A percentile compares a stretch with the other conserved stretches of the same genome.
These are phyloP conservation scores for Carcharodon carcharias DNA, from an alignment of 2,797 vertebrate genomes.

Conservation along the genomic window DNA sequence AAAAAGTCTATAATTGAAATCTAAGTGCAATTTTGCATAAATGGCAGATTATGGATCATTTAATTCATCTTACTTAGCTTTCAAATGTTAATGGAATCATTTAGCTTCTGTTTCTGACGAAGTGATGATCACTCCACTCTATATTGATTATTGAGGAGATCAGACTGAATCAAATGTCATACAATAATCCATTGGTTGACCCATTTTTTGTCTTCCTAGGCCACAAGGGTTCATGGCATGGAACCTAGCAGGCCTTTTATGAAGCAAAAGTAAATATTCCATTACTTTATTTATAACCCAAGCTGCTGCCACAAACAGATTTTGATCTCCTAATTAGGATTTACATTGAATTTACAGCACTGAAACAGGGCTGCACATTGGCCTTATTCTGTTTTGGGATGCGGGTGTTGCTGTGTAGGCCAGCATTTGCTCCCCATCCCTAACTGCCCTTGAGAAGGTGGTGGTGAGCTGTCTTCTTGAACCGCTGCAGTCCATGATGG, in stretches of 20 bases:
- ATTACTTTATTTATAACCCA: background rate
- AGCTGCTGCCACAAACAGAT: background rate
- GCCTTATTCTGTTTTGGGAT: too few species aligned
- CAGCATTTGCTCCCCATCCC: too few species aligned
- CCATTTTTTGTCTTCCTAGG: background rate
- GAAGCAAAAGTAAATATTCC: background rate
- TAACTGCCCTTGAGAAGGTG: too few species aligned
- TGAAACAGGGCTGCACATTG: background rate
- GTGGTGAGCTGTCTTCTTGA: too few species aligned
- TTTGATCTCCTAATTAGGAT: background rate
- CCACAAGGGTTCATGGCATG: background rate
- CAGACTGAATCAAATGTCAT: background rate
- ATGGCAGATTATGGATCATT: conserved; percentile 1
- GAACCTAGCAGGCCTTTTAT: background rate
- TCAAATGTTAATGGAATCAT: conserved; percentile 10
- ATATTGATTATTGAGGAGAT: conserved; percentile 23
- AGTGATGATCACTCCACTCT: background rate
- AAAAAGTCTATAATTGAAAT: background rate
- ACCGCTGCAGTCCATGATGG: too few species aligned
- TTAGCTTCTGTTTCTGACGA: conserved; percentile 12
- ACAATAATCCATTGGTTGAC: background rate
- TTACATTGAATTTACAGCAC: background rate
- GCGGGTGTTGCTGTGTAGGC: too few species aligned
- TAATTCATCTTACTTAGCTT: background rate
- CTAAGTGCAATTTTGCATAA: background rate